A percentile compares a stretch with the other conserved stretches of the same genome.
Conservation (phyloP, 2,113 vertebrate genomes). For the Tetraodon nigroviridis region DNA sequence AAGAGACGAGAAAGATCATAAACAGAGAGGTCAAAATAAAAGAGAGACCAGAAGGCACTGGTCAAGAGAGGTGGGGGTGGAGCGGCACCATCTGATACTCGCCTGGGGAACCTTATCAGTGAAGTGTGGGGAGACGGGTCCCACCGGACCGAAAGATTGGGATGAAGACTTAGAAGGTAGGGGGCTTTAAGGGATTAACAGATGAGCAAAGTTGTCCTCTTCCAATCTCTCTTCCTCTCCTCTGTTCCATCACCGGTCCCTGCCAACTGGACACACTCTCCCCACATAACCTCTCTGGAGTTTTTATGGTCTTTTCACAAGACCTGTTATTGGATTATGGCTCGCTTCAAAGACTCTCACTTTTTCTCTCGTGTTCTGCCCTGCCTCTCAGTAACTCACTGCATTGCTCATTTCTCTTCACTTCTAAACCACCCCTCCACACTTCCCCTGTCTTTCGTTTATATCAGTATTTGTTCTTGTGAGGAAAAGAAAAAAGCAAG, state of each 20-base stretch:
- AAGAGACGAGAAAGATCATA: constrained; percentile 17
- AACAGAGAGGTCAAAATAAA: constrained; percentile 24
- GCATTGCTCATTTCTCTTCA: constrained; percentile 27
- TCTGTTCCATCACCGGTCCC: constrained; percentile 10
- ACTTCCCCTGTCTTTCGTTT: background rate
- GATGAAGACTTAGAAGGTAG: constrained; percentile 35
- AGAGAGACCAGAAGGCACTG: constrained; percentile 3
- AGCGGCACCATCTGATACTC: constrained; percentile 45
- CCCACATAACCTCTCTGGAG: constrained; percentile 35
- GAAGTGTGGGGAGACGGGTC: constrained; percentile 8
- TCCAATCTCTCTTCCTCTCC: constrained; percentile 1
- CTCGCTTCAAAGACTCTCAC: constrained; percentile 29
- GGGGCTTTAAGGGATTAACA: constrained; percentile 44
- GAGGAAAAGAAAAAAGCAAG: constrained; percentile 25
- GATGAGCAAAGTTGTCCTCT: constrained; percentile 50
- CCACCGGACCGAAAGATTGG: constrained; percentile 32
- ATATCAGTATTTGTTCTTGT: constrained; percentile 16
- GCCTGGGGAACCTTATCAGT: constrained; percentile 57
- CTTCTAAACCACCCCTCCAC: constrained; percentile 13
- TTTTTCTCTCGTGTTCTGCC: constrained; percentile 32
- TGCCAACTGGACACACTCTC: constrained; percentile 39
- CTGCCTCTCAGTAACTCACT: constrained; percentile 10
- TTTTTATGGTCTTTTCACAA: constrained; percentile 50
- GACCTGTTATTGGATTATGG: constrained; percentile 43
- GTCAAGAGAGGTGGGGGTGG: constrained; percentile 17